Conservation (phyloP, 2,888 invertebrate genomes). For the Drosophila macrospina region DNA sequence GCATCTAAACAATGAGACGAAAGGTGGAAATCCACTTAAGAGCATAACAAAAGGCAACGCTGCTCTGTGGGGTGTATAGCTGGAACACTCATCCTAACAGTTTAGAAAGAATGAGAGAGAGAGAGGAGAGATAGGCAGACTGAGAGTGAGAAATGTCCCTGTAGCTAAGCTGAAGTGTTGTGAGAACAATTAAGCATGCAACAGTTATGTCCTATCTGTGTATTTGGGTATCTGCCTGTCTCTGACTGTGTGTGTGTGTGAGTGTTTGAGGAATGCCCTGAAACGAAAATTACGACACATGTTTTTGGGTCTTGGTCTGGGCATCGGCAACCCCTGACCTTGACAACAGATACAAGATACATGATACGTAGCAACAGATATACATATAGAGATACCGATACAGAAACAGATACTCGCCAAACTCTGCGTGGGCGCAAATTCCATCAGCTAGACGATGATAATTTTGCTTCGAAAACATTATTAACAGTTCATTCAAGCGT, state of each 20-base stretch:
- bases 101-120: background rate
- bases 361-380: constrained; percentile 35
- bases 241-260: constrained; percentile 22
- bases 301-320: constrained; percentile 59
- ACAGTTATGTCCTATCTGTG: constrained; percentile 60
- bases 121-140: constrained; percentile 6
- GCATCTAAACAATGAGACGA: constrained; percentile 57
- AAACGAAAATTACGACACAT: constrained; percentile 70
- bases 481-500: constrained; percentile 52
- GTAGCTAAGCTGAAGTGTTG: constrained; percentile 50
- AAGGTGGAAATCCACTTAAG: constrained; percentile 80
- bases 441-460: constrained; percentile 38
- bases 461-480: constrained; percentile 29
- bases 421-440: constrained; percentile 55
- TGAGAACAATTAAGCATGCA: constrained; percentile 74
- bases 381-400: constrained; percentile 21
- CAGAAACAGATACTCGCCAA: constrained; percentile 6
- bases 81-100: constrained; percentile 29
- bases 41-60: constrained; percentile 51
- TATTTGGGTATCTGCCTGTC: constrained; percentile 6
- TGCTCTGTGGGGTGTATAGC: constrained; percentile 40
- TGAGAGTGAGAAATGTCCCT: constrained; percentile 19
- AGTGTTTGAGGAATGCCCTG: constrained; percentile 70
- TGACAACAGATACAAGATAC: constrained; percentile 65
- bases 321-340: constrained; percentile 75